Conservation (phyloP, 1,140 invertebrate genomes). For the Drosophila parvula region DNA sequence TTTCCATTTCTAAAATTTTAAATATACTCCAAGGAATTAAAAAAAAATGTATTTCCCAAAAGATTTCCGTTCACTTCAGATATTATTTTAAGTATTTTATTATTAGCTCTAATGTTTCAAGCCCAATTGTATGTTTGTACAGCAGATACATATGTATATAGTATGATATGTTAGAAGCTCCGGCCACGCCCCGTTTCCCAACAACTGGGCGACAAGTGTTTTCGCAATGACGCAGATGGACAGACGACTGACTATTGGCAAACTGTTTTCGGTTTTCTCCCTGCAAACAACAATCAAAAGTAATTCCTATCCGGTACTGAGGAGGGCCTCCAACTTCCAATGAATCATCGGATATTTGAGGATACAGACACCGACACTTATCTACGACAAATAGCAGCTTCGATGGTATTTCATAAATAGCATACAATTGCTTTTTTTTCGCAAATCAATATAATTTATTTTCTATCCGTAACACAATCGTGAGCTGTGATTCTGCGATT, state of each 20-base stretch:
- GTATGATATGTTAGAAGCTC: neutral
- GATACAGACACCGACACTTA: neutral
- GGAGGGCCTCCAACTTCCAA: neutral
- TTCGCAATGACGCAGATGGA: conserved; percentile 48
- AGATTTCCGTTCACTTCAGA: neutral
- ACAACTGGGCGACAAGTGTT: conserved; percentile 40
- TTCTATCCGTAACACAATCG: neutral
- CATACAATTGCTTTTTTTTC: neutral
- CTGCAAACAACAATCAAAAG: conserved; percentile 4
- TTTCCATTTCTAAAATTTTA: too few relatives aligned
- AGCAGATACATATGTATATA: neutral
- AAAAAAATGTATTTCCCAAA: neutral
- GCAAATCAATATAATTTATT: conserved; percentile 2
- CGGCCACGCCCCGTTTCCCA: conserved; percentile 12
- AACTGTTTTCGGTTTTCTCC: conserved; percentile 25
- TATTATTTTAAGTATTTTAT: neutral
- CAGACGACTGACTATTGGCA: conserved; percentile 10
- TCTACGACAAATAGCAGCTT: neutral
- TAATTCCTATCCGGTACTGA: conserved; percentile 6
- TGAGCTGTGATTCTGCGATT: conserved; percentile 2
- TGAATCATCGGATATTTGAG: conserved; percentile 17
- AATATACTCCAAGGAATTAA: too few relatives aligned
- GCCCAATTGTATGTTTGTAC: conserved; percentile 1
- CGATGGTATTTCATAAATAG: neutral
- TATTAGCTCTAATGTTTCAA: neutral